Evolutionary conservation across 2,113 vertebrate genomes (phyloP).

Genomic region (Sylvilagus bachmani): DNA sequence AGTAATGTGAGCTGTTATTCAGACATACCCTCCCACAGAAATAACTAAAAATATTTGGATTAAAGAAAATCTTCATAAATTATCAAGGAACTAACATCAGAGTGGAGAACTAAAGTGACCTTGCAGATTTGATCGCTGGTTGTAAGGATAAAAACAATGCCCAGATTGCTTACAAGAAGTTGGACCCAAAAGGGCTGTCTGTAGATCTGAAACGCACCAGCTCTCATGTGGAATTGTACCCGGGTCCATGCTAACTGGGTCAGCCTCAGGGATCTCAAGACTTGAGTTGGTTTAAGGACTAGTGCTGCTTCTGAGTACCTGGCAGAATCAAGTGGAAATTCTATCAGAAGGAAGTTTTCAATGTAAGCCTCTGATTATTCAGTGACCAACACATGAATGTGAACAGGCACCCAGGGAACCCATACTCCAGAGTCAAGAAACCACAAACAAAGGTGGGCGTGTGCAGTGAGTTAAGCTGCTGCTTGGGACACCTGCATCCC

Average conservation of each 20-base stretch:
- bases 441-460: not conserved
- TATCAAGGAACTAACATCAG: not conserved
- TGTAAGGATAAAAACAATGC: not conserved
- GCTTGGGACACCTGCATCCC: too few relatives aligned
- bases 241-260: not conserved
- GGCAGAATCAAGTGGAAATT: conserved; percentile 63
- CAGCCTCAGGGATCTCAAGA: not conserved
- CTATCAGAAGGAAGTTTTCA: conserved; percentile 50
- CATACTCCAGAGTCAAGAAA: not conserved
- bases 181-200: not conserved
- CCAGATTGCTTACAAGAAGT: not conserved
- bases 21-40: not conserved
- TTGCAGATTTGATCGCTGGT: not conserved
- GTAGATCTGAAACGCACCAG: not conserved
- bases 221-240: not conserved
- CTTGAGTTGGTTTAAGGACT: conserved; percentile 24
- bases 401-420: conserved; percentile 42
- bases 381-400: conserved; percentile 32
- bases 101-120: not conserved
- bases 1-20: not conserved
- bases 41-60: conserved; percentile 26
- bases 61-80: not conserved
- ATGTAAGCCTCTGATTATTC: conserved; percentile 29
- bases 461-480: too few relatives aligned
- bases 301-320: not conserved